Base-by-base conservation (phyloP, 64 coral and sea anemone species). In the Trachythela sp. region DNA sequence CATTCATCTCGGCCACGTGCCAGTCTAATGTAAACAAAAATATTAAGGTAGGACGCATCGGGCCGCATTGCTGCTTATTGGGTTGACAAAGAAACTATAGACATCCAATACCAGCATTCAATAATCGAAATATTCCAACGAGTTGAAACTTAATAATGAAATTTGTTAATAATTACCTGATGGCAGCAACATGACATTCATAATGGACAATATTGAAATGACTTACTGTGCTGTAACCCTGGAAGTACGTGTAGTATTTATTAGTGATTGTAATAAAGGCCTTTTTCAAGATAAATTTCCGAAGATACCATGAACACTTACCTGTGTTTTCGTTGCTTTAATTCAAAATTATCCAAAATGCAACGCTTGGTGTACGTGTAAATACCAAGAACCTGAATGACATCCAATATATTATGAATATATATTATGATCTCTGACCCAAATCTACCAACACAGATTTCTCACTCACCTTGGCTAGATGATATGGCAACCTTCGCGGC, bases 201-300 rank as follows among this genome's bases (percentile, higher is more conserved):
- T 99, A 99, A 45, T 99, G 96, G 24, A 99, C 96, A 50, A 99
- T 93, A 83, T 95, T 99, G 38, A 99, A 95, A 45, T 99, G 96
- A 83, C 96, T 99, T 14, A 99, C 96, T 45, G 96, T 99, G 32
- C 50, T 92, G 67, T 99, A 99, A 34, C 93, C 96, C 91, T 43
- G 24, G 1, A 87, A 64, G 11, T 26, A 40, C 13, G 1, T n/a
- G n/a, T n/a, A n/a, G n/a, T 64, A 40, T 5, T 26, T 35, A 27
- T 40, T 41, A 5, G 32, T 32, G 71, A 9, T 38, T 38, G 2
- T 3, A 77, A 13, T 4, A 27, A 9, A 35, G 17, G 71, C 9
- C 4, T 59, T 59, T 59, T 20, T 17, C 54, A 59, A 59, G 24
- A 20, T 17, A 20, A 17, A 3, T 59, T 17, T 2, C 17, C n/a